Conservation (phyloP, 2,113 vertebrate genomes). For the Tetrax tetrax region DNA sequence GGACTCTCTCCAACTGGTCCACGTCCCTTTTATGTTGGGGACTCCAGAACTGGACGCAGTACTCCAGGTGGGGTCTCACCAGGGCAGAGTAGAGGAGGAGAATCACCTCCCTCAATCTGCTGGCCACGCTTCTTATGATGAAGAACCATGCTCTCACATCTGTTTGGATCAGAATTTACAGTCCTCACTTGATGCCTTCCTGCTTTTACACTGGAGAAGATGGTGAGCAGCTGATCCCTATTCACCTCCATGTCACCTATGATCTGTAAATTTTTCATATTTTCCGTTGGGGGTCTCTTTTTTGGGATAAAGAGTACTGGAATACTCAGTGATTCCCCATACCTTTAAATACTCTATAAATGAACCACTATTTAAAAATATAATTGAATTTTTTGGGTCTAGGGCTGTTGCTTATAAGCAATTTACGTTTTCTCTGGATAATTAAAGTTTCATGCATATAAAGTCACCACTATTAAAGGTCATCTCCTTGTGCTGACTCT, state of each 20-base stretch:
- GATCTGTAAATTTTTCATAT: neutral
- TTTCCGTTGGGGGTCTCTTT: neutral
- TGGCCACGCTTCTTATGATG: too few species aligned
- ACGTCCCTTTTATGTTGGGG: too few species aligned
- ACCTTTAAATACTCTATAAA: neutral
- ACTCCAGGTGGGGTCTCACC: too few species aligned
- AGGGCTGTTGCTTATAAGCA: neutral
- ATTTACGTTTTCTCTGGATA: neutral
- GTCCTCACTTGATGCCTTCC: neutral
- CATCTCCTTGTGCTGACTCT: neutral
- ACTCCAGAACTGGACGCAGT: too few species aligned
- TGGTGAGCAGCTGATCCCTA: neutral
- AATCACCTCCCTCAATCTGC: too few species aligned
- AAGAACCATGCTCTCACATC: neutral
- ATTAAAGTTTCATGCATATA: neutral
- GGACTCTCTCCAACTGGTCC: too few species aligned
- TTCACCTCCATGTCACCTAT: neutral
- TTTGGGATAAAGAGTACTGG: neutral
- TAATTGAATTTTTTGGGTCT: neutral
- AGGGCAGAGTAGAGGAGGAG: too few species aligned
- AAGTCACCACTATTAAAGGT: neutral
- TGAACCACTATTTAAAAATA: neutral
- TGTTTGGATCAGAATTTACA: neutral
- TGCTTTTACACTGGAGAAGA: neutral
- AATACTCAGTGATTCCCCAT: neutral